phyloP scores from a whole-genome alignment of 1,140 invertebrate species.

The Cydia strobilella region DNA sequence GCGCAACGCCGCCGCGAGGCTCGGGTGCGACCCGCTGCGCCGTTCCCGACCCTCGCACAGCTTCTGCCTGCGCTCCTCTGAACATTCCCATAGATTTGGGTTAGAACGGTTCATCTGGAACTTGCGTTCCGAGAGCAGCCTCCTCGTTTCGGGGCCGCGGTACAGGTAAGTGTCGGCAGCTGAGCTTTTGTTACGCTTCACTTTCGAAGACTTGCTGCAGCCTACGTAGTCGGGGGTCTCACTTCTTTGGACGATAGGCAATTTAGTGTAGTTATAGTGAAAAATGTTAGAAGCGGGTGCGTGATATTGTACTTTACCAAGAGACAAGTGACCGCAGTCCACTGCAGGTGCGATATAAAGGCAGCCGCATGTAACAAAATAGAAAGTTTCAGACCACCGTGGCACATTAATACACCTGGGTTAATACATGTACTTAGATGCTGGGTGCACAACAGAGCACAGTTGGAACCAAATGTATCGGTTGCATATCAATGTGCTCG shows the following conservation, averaged over 20 bases:
- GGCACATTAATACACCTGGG: conserved; percentile 33
- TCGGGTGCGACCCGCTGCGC: conserved; percentile 68
- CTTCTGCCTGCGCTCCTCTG: conserved; percentile 53
- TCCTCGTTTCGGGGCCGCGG: conserved; percentile 62
- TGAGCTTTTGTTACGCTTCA: conserved; percentile 78
- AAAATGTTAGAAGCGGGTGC: conserved; percentile 81
- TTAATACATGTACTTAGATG: conserved; percentile 21
- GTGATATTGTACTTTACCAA: conserved; percentile 85
- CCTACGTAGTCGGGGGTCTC: conserved; percentile 59
- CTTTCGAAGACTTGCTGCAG: conserved; percentile 61
- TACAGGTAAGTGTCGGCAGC: conserved; percentile 70
- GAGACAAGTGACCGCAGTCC: conserved; percentile 82
- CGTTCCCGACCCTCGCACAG: conserved; percentile 47
- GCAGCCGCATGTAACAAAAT: conserved; percentile 82
- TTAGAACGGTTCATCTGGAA: conserved; percentile 75
- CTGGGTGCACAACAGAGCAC: not conserved
- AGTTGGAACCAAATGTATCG: not conserved
- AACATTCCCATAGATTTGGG: conserved; percentile 70
- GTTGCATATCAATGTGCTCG: not conserved
- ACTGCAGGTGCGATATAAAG: conserved; percentile 81
- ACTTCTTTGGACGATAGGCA: conserved; percentile 55
- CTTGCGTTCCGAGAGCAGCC: conserved; percentile 67
- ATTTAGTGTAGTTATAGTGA: conserved; percentile 69
- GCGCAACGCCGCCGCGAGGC: conserved; percentile 54
- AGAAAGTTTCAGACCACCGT: conserved; percentile 71